Conservation (phyloP, 2,113 vertebrate genomes). For the Cyanoramphus novaezelandiae region DNA sequence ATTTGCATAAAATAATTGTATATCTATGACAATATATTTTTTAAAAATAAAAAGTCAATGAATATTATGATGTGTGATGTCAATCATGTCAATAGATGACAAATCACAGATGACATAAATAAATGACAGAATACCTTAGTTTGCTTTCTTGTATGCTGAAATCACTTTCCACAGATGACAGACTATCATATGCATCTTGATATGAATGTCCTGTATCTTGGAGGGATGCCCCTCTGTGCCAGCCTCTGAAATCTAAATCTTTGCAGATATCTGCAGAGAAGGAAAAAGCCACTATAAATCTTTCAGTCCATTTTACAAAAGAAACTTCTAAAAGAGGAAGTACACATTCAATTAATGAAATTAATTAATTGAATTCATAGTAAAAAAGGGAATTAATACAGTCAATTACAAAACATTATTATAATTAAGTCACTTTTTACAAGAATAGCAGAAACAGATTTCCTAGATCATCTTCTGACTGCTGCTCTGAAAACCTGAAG, state of each 20-base stretch:
- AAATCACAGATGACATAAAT: not conserved
- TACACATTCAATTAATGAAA: not conserved
- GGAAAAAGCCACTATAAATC: not conserved
- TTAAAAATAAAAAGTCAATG: not conserved
- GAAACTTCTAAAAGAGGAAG: not conserved
- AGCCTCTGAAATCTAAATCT: not conserved
- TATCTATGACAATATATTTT: not conserved
- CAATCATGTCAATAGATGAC: not conserved
- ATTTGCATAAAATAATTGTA: not conserved
- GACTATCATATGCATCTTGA: not conserved
- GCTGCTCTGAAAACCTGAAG: not conserved
- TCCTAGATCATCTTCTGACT: not conserved
- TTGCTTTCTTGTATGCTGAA: not conserved
- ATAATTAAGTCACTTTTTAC: not conserved
- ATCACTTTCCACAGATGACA: not conserved
- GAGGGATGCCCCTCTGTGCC: not conserved
- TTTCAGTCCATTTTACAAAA: not conserved
- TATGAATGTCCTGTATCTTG: not conserved
- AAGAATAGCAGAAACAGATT: not conserved
- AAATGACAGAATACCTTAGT: slow-evolving; percentile 3
- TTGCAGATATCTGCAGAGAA: not conserved
- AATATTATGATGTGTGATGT: not conserved
- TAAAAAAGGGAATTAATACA: not conserved
- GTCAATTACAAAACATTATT: not conserved
- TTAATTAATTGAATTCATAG: not conserved